A percentile compares a stretch with the other conserved stretches of the same genome.
Conservation (phyloP, 2,797 vertebrate species). For the Danio aesculapii region DNA sequence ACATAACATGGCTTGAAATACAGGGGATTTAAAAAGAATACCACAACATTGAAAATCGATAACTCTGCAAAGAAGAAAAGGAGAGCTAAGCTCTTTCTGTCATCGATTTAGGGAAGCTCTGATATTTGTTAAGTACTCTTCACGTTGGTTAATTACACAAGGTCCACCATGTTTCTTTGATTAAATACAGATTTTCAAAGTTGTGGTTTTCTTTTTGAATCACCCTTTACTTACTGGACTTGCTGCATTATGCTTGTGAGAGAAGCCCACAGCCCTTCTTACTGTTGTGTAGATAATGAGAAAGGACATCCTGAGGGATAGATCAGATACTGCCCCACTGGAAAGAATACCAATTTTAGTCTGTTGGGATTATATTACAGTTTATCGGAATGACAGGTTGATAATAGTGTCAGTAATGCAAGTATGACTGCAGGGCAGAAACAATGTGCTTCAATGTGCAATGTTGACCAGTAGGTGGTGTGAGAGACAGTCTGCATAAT, state of each 20-base stretch:
- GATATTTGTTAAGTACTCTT: too few species aligned
- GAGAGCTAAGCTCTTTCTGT: too few species aligned
- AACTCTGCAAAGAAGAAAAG: too few species aligned
- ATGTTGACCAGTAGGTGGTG: constrained; percentile 60
- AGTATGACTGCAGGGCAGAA: neutral
- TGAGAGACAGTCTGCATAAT: constrained; percentile 48
- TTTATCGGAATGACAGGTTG: neutral
- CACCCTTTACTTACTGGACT: too few species aligned
- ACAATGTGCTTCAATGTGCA: neutral
- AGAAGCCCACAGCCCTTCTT: neutral
- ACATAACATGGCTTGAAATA: too few species aligned
- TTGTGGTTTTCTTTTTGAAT: too few species aligned
- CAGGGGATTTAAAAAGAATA: too few species aligned
- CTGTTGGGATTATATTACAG: neutral
- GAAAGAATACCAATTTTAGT: neutral
- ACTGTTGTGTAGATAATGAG: neutral
- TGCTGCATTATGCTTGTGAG: neutral
- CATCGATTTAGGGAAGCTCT: too few species aligned
- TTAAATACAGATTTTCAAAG: too few species aligned
- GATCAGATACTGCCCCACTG: neutral
- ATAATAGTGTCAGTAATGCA: neutral
- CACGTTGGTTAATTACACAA: too few species aligned
- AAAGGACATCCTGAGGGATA: neutral
- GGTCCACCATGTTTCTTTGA: too few species aligned
- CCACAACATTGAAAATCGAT: too few species aligned